Percentiles rank a stretch among this genome's conserved stretches.
Conservation (phyloP, 2,888 invertebrate species). For the Scrobipalpa costella region DNA sequence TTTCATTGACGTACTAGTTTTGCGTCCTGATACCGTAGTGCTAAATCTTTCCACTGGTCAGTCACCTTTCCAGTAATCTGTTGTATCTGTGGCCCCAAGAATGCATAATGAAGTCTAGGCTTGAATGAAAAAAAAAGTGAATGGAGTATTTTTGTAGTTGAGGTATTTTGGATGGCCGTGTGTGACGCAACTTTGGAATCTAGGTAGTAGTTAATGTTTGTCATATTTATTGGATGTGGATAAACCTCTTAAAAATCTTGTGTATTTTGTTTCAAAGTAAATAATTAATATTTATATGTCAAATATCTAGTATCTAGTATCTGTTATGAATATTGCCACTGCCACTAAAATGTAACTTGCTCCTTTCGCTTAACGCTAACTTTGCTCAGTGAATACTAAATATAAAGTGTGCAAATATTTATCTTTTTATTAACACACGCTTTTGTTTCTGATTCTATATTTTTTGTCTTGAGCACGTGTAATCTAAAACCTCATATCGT, state of each 20-base stretch:
- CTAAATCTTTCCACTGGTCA: conserved; percentile 23
- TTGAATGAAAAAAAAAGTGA: conserved; percentile 11
- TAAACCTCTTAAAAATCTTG: no score
- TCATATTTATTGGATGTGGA: no score
- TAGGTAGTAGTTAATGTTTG: no score
- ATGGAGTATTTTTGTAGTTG: conserved; percentile 13
- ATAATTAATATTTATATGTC: no score
- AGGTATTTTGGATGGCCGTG: not conserved
- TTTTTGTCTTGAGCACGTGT: not conserved
- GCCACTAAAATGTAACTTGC: no score
- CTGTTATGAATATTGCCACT: no score
- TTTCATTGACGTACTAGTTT: conserved; percentile 18
- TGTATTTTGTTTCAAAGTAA: no score
- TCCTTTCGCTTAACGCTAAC: no score
- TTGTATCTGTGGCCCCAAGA: conserved; percentile 5
- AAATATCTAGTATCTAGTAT: no score
- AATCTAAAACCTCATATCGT: not conserved
- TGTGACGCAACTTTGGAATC: not conserved
- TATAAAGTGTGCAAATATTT: no score
- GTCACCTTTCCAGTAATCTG: conserved; percentile 22
- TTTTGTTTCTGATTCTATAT: not conserved
- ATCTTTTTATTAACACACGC: not conserved
- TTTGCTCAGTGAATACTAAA: no score
- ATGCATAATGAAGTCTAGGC: conserved; percentile 14
- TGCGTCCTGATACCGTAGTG: not conserved